phyloP scores from a whole-genome alignment of 2,888 invertebrate species.

The Theretra japonica region DNA sequence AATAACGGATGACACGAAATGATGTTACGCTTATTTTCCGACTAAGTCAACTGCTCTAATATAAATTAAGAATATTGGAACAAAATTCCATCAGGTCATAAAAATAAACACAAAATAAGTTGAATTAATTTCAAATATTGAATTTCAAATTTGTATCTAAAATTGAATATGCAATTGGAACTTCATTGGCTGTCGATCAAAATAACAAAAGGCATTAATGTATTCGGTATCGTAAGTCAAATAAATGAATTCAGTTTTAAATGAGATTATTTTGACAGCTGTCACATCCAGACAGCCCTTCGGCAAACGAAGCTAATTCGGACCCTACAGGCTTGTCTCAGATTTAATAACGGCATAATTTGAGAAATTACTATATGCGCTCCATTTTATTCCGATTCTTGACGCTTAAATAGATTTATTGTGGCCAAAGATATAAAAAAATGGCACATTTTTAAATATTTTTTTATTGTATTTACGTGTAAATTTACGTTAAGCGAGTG shows the following conservation, averaged over 20 bases:
- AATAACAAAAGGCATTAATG: not conserved
- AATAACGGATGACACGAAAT: too few species aligned
- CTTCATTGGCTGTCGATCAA: not conserved
- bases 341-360: constrained; percentile 55
- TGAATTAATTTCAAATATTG: not conserved
- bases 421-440: too few species aligned
- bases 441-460: too few species aligned
- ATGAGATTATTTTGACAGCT: constrained; percentile 78
- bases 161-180: not conserved
- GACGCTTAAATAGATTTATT: not conserved
- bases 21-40: too few species aligned
- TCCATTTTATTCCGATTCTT: not conserved
- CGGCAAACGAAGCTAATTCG: constrained; percentile 78
- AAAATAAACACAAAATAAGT: too few species aligned
- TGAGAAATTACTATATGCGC: constrained; percentile 22
- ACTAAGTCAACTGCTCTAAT: too few species aligned
- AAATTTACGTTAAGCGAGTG: too few species aligned
- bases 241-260: constrained; percentile 51
- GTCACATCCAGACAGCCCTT: constrained; percentile 74
- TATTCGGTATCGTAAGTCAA: constrained; percentile 41
- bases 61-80: too few species aligned
- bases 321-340: constrained; percentile 53
- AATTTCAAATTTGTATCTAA: not conserved
- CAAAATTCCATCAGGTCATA: too few species aligned
- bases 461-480: too few species aligned